Percentiles rank a stretch among this genome's conserved stretches.
Evolutionary conservation across 2,113 vertebrate genomes (phyloP).

Genomic region (Pseudopipra pipra): DNA sequence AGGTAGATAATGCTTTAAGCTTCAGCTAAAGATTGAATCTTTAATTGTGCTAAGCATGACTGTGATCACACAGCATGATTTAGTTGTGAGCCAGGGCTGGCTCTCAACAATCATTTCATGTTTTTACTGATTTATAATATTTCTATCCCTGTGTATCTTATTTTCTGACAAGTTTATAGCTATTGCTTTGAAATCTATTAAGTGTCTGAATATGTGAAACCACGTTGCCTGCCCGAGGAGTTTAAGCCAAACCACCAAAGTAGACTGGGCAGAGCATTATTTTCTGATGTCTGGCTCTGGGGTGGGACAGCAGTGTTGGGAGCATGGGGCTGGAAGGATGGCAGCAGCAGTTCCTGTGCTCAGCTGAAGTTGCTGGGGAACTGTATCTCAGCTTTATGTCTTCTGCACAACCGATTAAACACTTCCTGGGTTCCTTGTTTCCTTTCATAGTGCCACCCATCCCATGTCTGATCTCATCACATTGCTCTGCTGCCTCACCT

Average conservation of each 20-base stretch:
- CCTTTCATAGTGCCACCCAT: neutral
- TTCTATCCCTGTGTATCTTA: neutral
- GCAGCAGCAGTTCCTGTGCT: neutral
- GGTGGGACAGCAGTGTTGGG: neutral
- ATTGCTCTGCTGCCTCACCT: neutral
- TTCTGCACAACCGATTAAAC: neutral
- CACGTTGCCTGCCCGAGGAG: accelerated
- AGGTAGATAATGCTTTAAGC: neutral
- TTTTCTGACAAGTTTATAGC: neutral
- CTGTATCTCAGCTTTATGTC: neutral
- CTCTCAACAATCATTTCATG: neutral
- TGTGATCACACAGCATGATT: neutral
- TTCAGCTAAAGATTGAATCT: neutral
- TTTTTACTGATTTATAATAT: neutral
- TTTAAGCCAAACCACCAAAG: neutral
- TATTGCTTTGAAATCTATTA: neutral
- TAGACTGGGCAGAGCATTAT: neutral
- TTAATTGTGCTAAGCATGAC: neutral
- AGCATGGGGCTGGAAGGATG: neutral
- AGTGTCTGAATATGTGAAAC: neutral
- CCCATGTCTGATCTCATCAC: neutral
- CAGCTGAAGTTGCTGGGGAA: neutral
- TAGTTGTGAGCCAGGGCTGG: neutral
- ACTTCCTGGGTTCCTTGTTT: neutral
- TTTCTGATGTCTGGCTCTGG: neutral